Evolutionary conservation across 1,140 invertebrate species (phyloP).

Genomic region (Trigoniulus corallinus): DNA sequence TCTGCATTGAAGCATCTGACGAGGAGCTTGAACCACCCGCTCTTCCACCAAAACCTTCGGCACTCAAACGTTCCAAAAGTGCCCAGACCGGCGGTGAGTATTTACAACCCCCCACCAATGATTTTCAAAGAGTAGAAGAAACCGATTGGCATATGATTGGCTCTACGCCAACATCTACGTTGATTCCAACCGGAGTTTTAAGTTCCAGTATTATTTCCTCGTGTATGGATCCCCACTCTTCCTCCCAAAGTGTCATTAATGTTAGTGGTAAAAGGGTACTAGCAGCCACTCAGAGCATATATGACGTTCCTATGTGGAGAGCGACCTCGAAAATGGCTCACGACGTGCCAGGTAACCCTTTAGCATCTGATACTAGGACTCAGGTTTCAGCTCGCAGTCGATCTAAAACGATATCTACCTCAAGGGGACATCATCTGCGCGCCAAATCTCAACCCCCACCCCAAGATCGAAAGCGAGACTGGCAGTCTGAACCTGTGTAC

Average conservation of each 20-base stretch:
- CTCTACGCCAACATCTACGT: not conserved
- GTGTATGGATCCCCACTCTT: too few species aligned
- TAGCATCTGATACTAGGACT: too few species aligned
- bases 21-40: slow-evolving; percentile 5
- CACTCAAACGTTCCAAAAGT: too few species aligned
- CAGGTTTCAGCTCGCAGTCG: too few species aligned
- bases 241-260: not conserved
- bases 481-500: too few species aligned
- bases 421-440: not conserved
- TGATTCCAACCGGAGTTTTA: not conserved
- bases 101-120: not conserved
- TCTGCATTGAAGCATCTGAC: slow-evolving; percentile 8
- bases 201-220: too few species aligned
- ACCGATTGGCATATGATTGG: not conserved
- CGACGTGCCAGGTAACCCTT: not conserved
- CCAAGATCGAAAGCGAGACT: not conserved
- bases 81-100: not conserved
- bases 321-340: too few species aligned
- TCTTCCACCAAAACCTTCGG: slow-evolving; percentile 7
- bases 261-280: not conserved
- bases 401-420: not conserved
- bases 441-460: not conserved
- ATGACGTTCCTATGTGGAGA: not conserved
- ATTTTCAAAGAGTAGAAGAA: not conserved
- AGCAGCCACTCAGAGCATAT: not conserved